Percentiles rank a stretch among this genome's conserved stretches.
These are phyloP conservation scores for Chloropsis hardwickii DNA, from an alignment of 2,113 vertebrate species.

Conservation along the genomic window DNA sequence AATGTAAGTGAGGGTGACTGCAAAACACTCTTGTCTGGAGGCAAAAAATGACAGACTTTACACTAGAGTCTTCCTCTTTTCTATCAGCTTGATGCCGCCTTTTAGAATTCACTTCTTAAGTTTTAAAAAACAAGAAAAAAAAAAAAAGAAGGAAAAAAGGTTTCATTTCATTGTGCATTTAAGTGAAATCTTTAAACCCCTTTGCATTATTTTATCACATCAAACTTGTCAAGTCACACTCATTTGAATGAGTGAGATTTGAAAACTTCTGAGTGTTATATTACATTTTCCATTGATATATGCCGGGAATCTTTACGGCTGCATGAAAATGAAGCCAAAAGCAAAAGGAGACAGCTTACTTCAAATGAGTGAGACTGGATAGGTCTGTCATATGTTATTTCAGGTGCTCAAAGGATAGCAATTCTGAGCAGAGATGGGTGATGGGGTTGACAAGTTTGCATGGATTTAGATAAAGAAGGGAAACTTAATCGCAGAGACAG, in stretches of 20 bases:
- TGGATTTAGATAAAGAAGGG: conserved; percentile 17
- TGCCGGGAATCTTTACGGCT: conserved; percentile 15
- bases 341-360: conserved; percentile 24
- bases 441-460: conserved; percentile 25
- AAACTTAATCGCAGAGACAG: not conserved
- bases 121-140: not conserved
- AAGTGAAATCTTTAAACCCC: conserved; percentile 41
- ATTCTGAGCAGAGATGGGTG: not conserved
- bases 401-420: conserved; percentile 24
- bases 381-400: conserved; percentile 46
- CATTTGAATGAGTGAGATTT: conserved; percentile 72
- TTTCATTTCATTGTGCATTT: conserved; percentile 41
- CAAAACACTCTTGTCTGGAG: not conserved
- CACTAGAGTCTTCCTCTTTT: not conserved
- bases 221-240: conserved; percentile 71
- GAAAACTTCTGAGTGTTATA: conserved; percentile 70
- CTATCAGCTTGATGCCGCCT: not conserved
- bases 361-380: conserved; percentile 41
- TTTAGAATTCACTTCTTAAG: not conserved
- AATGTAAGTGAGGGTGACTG: not conserved
- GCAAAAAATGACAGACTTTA: not conserved
- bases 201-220: conserved; percentile 55
- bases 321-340: conserved; percentile 50
- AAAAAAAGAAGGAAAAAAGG: not conserved
- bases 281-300: conserved; percentile 69